These are phyloP conservation scores for Battus philenor DNA, from an alignment of 1,140 invertebrate genomes.

Conservation along the genomic window DNA sequence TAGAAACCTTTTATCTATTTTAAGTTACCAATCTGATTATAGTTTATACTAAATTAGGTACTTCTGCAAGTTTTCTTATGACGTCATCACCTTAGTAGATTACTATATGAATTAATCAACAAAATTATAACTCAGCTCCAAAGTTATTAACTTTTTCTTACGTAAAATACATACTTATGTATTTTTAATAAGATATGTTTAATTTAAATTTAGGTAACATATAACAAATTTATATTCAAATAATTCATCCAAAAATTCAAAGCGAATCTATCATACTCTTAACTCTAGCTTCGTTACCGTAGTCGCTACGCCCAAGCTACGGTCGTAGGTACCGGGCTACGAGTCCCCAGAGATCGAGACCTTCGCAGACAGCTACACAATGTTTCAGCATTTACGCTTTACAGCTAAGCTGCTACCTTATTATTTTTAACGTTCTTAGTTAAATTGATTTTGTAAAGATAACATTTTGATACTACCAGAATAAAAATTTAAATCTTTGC, in stretches of 20 bases:
- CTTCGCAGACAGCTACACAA: constrained; percentile 48
- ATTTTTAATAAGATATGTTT: too few relatives aligned
- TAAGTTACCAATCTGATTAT: too few relatives aligned
- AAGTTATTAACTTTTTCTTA: too few relatives aligned
- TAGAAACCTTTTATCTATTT: too few relatives aligned
- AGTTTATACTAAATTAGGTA: too few relatives aligned
- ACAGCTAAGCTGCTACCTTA: constrained; percentile 55
- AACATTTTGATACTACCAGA: neutral
- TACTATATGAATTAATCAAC: too few relatives aligned
- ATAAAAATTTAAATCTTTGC: too few relatives aligned
- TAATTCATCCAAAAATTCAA: neutral
- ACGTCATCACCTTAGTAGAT: too few relatives aligned
- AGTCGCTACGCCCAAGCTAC: constrained; percentile 49
- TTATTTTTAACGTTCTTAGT: constrained; percentile 56
- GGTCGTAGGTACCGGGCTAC: constrained; percentile 55
- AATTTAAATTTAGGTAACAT: too few relatives aligned
- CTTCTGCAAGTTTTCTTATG: too few relatives aligned
- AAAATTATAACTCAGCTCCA: too few relatives aligned
- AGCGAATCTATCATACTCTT: constrained; percentile 30
- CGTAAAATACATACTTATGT: too few relatives aligned
- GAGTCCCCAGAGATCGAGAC: constrained; percentile 55
- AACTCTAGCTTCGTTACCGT: constrained; percentile 52
- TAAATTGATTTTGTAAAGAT: constrained; percentile 29
- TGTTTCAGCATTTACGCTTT: constrained; percentile 52
- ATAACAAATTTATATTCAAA: constrained; percentile 1